phyloP scores from a whole-genome alignment of 2,113 vertebrate species.

The Nansenia antarctica region DNA sequence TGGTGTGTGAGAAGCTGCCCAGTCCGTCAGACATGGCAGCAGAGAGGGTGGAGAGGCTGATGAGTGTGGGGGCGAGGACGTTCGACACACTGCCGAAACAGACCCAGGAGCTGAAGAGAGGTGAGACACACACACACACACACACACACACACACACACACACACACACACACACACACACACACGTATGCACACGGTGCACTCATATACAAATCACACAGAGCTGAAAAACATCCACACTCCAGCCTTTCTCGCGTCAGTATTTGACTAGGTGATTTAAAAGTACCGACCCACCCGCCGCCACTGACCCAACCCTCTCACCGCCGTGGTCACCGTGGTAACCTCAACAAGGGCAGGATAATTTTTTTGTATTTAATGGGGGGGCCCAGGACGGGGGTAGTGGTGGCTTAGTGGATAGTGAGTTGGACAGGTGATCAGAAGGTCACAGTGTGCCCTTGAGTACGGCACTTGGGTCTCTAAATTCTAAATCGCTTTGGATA shows the following conservation, averaged over 20 bases:
- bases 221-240: neutral
- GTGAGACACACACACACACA: conserved; percentile 76
- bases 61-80: conserved; percentile 80
- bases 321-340: too few relatives aligned
- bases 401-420: too few relatives aligned
- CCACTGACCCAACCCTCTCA: neutral
- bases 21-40: conserved; percentile 85
- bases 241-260: too few relatives aligned
- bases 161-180: conserved; percentile 38
- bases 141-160: conserved; percentile 84
- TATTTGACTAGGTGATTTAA: too few relatives aligned
- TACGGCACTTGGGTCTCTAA: too few relatives aligned
- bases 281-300: neutral
- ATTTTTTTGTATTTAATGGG: neutral
- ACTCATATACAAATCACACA: neutral
- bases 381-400: too few relatives aligned
- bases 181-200: neutral
- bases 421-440: too few relatives aligned
- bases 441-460: too few relatives aligned
- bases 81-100: conserved; percentile 87
- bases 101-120: conserved; percentile 87
- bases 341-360: neutral
- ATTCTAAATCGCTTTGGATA: too few relatives aligned
- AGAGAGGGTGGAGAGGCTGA: conserved; percentile 89
- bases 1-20: conserved; percentile 93